Base-by-base conservation (phyloP, 2,888 invertebrate genomes). In the Ochlodes sylvanus region DNA sequence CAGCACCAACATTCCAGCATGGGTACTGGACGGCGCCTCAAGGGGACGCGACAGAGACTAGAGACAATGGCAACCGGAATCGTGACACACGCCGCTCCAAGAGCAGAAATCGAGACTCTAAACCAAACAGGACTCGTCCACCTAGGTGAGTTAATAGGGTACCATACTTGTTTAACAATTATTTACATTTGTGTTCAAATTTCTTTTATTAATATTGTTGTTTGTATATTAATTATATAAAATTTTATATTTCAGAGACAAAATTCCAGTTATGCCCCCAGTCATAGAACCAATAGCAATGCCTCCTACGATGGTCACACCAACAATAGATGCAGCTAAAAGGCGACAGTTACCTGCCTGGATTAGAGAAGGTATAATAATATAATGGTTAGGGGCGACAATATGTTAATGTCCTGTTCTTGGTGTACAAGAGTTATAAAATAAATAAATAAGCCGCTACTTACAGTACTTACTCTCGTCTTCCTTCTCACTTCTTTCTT, bases 281-380 rank as follows among this genome's bases (percentile, higher is more conserved):
- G 83, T 87, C 15, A 80, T 88, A 6, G 87, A 87, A 69, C 87
- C 91, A 3, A 83, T 92, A 67, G 84, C 91, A 17, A 73, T 83
- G 56, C 86, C 90, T 0, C 70, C 76, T 0, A 73, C 83, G 61
- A 75, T 81, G 70, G 72, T 82, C 0, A 78, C 82, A 55, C 83
- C 89, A 12, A 94, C 92, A 38, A 89, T 95, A 83, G 98, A 98
- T 87, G 97, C 98, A 15, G 97, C 96, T 17, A 98, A 98, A 87
- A 94, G 98, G 44, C 96, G 98, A 80, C 96, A 97, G 77, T 94
- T 99, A 21, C 99, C 99, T n/a, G 98, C 97, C 0, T 99, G 99
- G 99, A 99, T 99, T 74, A 94, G 99, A 85, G 99, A 98, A 94
- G 98, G 98, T 82, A 86, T 38, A 15, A 2, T 60, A 12, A n/a